phyloP scores from a whole-genome alignment of 92 coral and sea anemone genomes.

The Epizoanthus scotinus region DNA sequence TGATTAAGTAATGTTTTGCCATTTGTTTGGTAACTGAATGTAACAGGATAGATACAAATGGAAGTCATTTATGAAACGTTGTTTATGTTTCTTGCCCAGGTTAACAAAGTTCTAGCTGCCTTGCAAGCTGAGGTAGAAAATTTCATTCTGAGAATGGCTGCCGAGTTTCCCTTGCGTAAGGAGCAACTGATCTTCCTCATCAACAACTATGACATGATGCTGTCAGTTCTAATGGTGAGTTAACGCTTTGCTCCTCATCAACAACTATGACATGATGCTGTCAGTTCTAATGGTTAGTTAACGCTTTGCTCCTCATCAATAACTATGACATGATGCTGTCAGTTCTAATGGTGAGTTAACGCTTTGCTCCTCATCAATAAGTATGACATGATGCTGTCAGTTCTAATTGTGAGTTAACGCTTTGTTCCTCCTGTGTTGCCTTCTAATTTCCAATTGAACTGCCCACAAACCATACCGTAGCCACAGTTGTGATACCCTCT shows the following conservation, averaged over 20 bases:
- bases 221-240: conserved; percentile 94
- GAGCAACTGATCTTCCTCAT: conserved; percentile 96
- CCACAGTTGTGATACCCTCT: too few species aligned
- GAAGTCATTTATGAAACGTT: not conserved
- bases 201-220: conserved; percentile 98
- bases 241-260: conserved; percentile 90
- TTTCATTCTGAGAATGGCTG: conserved; percentile 94
- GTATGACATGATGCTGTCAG: conserved; percentile 99
- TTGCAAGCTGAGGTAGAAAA: conserved; percentile 94
- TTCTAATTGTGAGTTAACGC: conserved; percentile 14
- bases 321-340: conserved; percentile 99
- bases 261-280: conserved; percentile 98
- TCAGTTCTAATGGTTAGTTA: conserved; percentile 93
- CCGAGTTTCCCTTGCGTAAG: conserved; percentile 95
- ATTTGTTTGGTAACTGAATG: not conserved
- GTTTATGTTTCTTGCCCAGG: conserved; percentile 43
- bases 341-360: conserved; percentile 45
- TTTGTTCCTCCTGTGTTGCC: not conserved
- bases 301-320: conserved; percentile 93
- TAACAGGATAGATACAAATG: not conserved
- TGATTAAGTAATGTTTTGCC: too few species aligned
- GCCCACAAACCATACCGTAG: not conserved
- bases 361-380: conserved; percentile 96
- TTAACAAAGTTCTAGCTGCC: conserved; percentile 90
- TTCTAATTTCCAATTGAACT: not conserved